Conservation (phyloP, 2,113 vertebrate species). For the Todiramphus chloris region DNA sequence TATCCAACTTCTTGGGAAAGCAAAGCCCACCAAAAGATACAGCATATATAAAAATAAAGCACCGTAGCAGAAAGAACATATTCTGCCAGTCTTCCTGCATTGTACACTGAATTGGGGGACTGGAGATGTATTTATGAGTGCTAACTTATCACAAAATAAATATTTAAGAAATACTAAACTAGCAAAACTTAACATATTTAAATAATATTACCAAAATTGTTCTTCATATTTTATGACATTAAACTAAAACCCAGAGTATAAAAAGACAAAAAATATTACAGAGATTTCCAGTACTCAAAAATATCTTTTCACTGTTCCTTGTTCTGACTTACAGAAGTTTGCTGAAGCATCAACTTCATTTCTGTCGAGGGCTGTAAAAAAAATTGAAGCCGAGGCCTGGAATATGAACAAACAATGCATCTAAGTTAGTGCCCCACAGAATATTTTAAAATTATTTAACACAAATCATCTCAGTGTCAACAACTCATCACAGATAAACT, state of each 20-base stretch:
- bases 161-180: constrained; percentile 8
- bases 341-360: constrained; percentile 62
- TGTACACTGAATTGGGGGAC: neutral
- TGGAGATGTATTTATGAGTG: neutral
- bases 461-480: constrained; percentile 84
- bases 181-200: constrained; percentile 51
- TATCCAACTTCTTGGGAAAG: neutral
- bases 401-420: constrained; percentile 76
- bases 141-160: neutral
- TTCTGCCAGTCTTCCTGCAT: neutral
- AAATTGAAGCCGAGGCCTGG: constrained; percentile 64
- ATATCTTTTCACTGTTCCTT: constrained; percentile 50
- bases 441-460: constrained; percentile 86
- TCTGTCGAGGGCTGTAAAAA: constrained; percentile 64
- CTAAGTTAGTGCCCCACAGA: constrained; percentile 77
- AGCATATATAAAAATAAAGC: neutral
- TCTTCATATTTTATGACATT: constrained; percentile 35
- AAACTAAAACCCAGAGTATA: constrained; percentile 34
- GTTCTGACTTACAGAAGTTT: constrained; percentile 66
- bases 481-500: constrained; percentile 85
- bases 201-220: constrained; percentile 57
- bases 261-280: constrained; percentile 32
- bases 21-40: neutral
- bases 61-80: neutral
- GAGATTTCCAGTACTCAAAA: constrained; percentile 44